Evolutionary conservation across 2,113 vertebrate species (phyloP), one percentile per base, ranked within the genome.

Genomic region (Xiphophorus hellerii): DNA sequence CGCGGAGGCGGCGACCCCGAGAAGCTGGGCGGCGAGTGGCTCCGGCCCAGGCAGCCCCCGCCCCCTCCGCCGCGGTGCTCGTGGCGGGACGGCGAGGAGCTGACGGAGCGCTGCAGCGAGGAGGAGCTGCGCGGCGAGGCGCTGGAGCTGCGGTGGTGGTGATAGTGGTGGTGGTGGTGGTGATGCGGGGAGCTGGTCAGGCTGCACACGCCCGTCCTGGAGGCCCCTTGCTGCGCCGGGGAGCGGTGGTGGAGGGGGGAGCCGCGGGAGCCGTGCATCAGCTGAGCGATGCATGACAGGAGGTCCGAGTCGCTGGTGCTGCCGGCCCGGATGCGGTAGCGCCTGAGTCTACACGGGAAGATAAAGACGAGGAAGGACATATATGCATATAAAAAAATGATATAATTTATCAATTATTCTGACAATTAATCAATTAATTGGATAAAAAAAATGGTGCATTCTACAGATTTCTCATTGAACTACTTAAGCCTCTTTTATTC

Each of bases 301-400:
- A 99, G 96, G 91, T 99, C 97, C 6, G 97, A 97, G 91, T 99
- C 97, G 5, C 96, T 96, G 92, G 90, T 97, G 94, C 97, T 97
- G 82, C 96, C 96, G 14, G 96, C 94, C 74, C 97, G 94, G 86
- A 97, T 97, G 92, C 95, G 96, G 89, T 97, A 99, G 75, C 97
- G 97, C 58, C 96, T 94, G 51, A 97, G 89, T 83, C 94, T 95
- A 27, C 27, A 54, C 1, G 28, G 54, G 8, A 2, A 66, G 17
- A 87, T 31, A 72, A 31, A 71, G 10, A 64, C 14, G 14, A 48
- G 15, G 33, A 27, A 27, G 15, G 35, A 37, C 10, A 35, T 35
- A 10, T 35, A 35, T 10, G 9, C 1, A 9, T 27, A 65, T 27
- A 30, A 62, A 27, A 67, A 30, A 9, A 29, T 11, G 3, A 22